These are phyloP conservation scores for Diorhabda sublineata DNA, from an alignment of 1,140 invertebrate genomes.

Conservation along the genomic window DNA sequence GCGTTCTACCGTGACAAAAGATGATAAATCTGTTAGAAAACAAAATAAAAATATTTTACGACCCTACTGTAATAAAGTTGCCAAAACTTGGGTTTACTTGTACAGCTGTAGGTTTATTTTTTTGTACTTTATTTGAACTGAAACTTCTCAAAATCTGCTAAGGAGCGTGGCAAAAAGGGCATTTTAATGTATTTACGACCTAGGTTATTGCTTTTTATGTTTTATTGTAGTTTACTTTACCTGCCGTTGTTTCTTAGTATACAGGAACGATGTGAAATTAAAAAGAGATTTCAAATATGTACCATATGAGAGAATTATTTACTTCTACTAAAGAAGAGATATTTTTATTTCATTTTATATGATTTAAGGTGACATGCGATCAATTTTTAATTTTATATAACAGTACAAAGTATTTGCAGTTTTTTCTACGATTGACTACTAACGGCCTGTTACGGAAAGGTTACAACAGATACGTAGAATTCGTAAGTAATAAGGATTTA, in stretches of 20 bases:
- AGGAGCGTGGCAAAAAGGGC: conserved; percentile 10
- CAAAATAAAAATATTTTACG: conserved; percentile 16
- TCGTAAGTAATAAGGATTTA: no score
- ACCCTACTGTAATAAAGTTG: conserved; percentile 13
- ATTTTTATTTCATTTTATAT: no score
- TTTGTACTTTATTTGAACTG: conserved; percentile 4
- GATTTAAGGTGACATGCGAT: no score
- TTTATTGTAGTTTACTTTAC: conserved; percentile 13
- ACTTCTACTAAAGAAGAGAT: no score
- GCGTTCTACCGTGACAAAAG: conserved; percentile 17
- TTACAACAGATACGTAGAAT: no score
- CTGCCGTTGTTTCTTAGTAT: background rate
- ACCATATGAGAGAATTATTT: no score
- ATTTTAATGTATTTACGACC: conserved; percentile 16
- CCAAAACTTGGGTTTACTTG: conserved; percentile 11
- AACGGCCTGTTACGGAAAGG: no score
- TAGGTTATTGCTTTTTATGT: conserved; percentile 13
- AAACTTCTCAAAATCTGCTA: conserved; percentile 12
- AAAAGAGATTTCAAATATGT: no score
- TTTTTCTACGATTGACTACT: no score
- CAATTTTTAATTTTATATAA: no score
- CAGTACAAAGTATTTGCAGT: no score
- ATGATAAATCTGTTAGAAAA: conserved; percentile 14
- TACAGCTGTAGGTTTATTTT: conserved; percentile 9
- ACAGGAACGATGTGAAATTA: no score